Evolutionary conservation across 2,113 vertebrate species (phyloP).

Genomic region (Polypterus senegalus): DNA sequence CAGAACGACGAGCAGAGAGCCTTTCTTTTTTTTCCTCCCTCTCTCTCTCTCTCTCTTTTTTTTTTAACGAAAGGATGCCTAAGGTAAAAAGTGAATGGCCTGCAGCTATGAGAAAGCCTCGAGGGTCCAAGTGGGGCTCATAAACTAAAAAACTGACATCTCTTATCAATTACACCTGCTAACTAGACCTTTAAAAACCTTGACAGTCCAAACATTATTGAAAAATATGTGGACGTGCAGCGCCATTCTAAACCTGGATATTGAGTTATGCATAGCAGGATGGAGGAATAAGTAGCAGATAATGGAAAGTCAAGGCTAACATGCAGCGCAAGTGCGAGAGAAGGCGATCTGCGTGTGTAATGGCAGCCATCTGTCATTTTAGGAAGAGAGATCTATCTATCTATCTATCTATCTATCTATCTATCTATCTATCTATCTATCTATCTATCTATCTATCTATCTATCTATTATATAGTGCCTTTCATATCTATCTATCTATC

Average conservation of each 20-base stretch:
- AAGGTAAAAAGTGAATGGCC: constrained; percentile 97
- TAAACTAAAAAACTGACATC: constrained; percentile 98
- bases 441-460: too few relatives aligned
- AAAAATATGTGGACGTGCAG: constrained; percentile 38
- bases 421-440: too few relatives aligned
- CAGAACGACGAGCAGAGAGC: constrained; percentile 87
- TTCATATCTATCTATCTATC: too few relatives aligned
- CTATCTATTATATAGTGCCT: too few relatives aligned
- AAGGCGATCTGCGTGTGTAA: too few relatives aligned
- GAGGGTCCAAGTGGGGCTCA: constrained; percentile 79
- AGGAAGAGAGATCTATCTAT: too few relatives aligned
- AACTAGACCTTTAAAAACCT: constrained; percentile 98
- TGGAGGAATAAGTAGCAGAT: constrained; percentile 21
- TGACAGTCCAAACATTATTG: constrained; percentile 79
- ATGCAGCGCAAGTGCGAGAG: background rate
- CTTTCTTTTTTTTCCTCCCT: too few relatives aligned
- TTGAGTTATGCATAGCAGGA: constrained; percentile 34
- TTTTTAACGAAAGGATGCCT: constrained; percentile 86
- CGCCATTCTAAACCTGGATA: constrained; percentile 11
- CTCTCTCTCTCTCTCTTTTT: constrained; percentile 43
- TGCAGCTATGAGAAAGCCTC: constrained; percentile 89
- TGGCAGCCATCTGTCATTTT: too few relatives aligned
- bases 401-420: too few relatives aligned
- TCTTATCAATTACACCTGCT: constrained; percentile 97
- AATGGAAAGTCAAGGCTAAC: constrained; percentile 38